Evolutionary conservation across 37 sponge, comb jelly and placozoan species (phyloP), one percentile per base, ranked within the genome.

Genomic region (Beroe ovata): DNA sequence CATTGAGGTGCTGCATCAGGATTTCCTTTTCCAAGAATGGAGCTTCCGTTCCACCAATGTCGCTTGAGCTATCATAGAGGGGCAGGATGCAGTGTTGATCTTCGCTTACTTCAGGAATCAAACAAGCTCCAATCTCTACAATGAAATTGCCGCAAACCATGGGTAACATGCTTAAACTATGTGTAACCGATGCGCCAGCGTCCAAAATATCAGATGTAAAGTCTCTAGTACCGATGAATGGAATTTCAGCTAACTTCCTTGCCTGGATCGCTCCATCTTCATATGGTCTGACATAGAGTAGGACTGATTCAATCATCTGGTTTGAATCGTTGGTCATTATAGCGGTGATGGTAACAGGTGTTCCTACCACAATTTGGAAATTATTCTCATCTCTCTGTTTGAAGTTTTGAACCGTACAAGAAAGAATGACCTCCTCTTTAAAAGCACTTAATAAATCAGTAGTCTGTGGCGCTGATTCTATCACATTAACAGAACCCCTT

Each of bases 191-290:
- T 25, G 54, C 21, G 47, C 38, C 38, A 39, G 42, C 26, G 1
- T 20, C 22, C 19, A 39, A n/a, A 77, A 3, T n/a, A 2, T 39
- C 54, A 77, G 23, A 4, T 3, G 22, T n/a, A 35, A 14, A 26
- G 22, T 77, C 54, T 77, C 54, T 39, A 14, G 84, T 40, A 8
- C 84, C 84, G 41, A 77, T 40, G 33, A 39, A 77, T 19, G 84
- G 84, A 4, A 77, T 77, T n/a, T 39, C 29, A 42, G 38, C 8
- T 26, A 42, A 21, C 47, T 40, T 77, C 21, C 38, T 77, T 25
- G 30, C 29, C 1, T 34, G 36, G n/a, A 54, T 14, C 0, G 42
- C 21, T 42, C 84, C 84, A 6, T 40, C 84, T 21, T 42, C 26
- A 42, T 42, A 77, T 22, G 84, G 26, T 23, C 84, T 11, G 6